Base-by-base conservation (phyloP, 2,113 vertebrate genomes). In the Apteryx owenii region DNA sequence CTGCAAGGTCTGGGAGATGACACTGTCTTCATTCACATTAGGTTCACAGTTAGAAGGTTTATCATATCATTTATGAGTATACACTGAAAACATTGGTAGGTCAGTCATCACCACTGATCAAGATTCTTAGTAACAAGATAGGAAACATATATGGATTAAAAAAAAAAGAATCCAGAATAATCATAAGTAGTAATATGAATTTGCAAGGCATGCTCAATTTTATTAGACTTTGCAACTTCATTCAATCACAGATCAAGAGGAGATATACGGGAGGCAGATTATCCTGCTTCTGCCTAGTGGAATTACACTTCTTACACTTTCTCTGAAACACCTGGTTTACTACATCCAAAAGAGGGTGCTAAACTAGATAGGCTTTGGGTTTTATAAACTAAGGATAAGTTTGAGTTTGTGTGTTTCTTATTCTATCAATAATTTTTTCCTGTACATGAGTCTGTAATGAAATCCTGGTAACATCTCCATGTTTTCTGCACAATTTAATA, bases 31-130 rank as follows among this genome's bases (percentile, higher is more conserved):
- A 38, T 64, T 66, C 13, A 1, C 20, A 26, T 58, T n/a, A 26
- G 33, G 36, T 53, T 94, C 54, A 29, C 31, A 25, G 18, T 8
- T 78, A 11, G 31, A 46, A n/a, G 28, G 73, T 60, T 85, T 89
- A 18, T 46, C 0, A 0, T 58, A 15, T n/a, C 31, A 20, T 78
- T 19, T 26, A 44, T n/a, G 88, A 64, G 53, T 38, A 21, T 5
- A 8, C 12, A 5, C 64, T 65, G 68, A 73, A 76, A 71, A 26
- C 61, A 11, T 4, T 76, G 66, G 11, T 54, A 19, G 84, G 64
- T 73, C 50, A 65, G 56, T 46, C 71, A 81, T 78, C 78, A 75
- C 20, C 42, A 36, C 29, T 46, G 16, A 31, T 76, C 17, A 25
- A 33, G 73, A n/a, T 62, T n/a, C 36, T 51, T 77, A 19, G 61